Evolutionary conservation across 2,113 vertebrate genomes (phyloP).

Genomic region (Microtus oregoni): DNA sequence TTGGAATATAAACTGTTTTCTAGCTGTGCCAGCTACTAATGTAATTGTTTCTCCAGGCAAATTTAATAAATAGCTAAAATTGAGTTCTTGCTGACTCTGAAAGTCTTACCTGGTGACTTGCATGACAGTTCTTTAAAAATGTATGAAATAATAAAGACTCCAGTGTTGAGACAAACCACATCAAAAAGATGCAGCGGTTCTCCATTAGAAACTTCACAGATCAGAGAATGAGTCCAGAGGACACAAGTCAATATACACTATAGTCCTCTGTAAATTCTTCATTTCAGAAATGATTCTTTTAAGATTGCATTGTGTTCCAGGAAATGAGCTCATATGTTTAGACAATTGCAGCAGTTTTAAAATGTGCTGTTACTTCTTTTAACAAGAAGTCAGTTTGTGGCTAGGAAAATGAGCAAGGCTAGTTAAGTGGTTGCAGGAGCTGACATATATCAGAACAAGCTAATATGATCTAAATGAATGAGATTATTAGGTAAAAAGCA

Average conservation of each 20-base stretch:
- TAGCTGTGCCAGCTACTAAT: not conserved
- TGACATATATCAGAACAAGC: not conserved
- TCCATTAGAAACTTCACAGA: not conserved
- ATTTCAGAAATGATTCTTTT: not conserved
- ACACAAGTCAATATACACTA: not conserved
- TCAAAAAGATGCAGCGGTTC: not conserved
- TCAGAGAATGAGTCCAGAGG: not conserved
- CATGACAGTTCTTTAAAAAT: slow-evolving; percentile 53
- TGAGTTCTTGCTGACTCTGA: slow-evolving; percentile 4
- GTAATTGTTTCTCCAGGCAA: slow-evolving; percentile 48
- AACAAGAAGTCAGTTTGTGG: not conserved
- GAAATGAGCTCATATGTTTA: not conserved
- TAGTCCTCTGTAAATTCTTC: not conserved
- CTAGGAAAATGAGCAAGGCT: not conserved
- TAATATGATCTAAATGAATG: not conserved
- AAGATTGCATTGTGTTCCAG: not conserved
- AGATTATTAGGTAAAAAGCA: not conserved
- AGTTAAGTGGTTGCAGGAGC: not conserved
- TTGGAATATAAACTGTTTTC: slow-evolving; percentile 15
- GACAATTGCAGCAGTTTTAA: not conserved
- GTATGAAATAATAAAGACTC: slow-evolving; percentile 35
- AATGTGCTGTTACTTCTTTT: not conserved
- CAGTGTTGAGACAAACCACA: not conserved
- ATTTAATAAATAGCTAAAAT: slow-evolving; percentile 51
- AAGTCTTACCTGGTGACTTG: slow-evolving; percentile 20